phyloP scores from a whole-genome alignment of 2,113 vertebrate genomes.

The Telmatochromis sp. region DNA sequence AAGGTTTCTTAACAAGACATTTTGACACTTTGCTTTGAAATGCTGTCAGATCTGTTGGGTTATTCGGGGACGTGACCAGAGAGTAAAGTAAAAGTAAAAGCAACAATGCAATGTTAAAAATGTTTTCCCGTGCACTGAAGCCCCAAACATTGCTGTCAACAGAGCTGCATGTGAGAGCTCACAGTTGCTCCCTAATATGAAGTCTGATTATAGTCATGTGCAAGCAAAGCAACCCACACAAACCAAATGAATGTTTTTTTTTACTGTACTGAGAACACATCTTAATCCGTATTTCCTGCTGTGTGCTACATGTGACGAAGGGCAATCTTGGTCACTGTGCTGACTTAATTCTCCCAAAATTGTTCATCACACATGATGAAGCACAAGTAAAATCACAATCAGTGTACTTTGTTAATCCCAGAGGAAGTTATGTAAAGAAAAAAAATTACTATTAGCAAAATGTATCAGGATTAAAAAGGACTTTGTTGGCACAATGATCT shows the following conservation, averaged over 20 bases:
- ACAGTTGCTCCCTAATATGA: neutral
- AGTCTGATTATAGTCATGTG: neutral
- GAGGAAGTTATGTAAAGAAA: neutral
- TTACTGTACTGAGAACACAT: neutral
- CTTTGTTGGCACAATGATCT: neutral
- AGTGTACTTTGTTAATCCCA: neutral
- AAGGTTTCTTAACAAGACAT: neutral
- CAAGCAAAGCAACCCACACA: neutral
- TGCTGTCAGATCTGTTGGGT: neutral
- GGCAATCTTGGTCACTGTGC: neutral
- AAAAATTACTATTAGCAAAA: neutral
- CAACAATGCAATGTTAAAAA: neutral
- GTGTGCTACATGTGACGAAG: neutral
- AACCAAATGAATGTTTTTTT: neutral
- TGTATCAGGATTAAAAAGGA: neutral
- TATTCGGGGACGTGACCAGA: neutral
- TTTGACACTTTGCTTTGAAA: slow-evolving; percentile 2
- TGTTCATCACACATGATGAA: neutral
- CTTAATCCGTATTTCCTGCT: neutral
- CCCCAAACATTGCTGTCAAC: neutral
- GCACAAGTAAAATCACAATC: neutral
- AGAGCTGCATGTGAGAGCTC: neutral
- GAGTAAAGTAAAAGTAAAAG: neutral
- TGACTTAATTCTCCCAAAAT: neutral
- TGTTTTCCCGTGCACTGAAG: neutral